Base-by-base conservation (phyloP, 1,140 invertebrate genomes). In the Neuroterus valhalla region DNA sequence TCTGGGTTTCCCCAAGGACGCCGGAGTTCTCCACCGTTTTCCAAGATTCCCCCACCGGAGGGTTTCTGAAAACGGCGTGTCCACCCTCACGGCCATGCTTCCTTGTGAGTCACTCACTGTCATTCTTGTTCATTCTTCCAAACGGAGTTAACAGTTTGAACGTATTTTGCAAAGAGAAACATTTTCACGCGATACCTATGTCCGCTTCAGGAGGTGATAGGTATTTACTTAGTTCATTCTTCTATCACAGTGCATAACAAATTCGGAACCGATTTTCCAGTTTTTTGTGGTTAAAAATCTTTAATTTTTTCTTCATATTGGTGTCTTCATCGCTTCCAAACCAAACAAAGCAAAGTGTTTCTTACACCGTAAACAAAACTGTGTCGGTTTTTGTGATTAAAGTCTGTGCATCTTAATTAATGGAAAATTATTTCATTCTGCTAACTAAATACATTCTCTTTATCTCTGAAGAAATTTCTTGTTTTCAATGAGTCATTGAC, bases 91-190 rank as follows among this genome's bases (percentile, higher is more conserved):
- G 45, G 73, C 10, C 78, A 83, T 78, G 82, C 82, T 84, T 81
- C 76, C 77, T 78, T 72, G 78, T 84, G 83, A 86, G 81, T 86
- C 84, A 86, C 78, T 86, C 84, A 86, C 78, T 86, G 83, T 84
- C 83, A 85, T 71, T 62, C 55, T 26, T 11, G n/a, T 55, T 71
- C 67, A 67, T 48, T 74, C 55, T 31, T 26, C 31, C 55, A n/a
- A n/a, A 31, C 17, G 21, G 14, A 62, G 11, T 31, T 15, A 21
- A 21, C 12, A 52, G 14, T 62, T 31, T 6, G 31, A 26, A 15
- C 23, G 15, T n/a, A 62, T 62, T 62, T 31, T 10, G 23, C 31
- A 15, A 15, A 6, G 23, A 15, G 0, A 62, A n/a, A 8, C 11
- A 10, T 50, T 50, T 50, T 62, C 31, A n/a, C 21, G 3, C 8